Evolutionary conservation across 2,797 vertebrate genomes (phyloP), one percentile per base, ranked within the genome.

Genomic region (Darevskia nairensis): DNA sequence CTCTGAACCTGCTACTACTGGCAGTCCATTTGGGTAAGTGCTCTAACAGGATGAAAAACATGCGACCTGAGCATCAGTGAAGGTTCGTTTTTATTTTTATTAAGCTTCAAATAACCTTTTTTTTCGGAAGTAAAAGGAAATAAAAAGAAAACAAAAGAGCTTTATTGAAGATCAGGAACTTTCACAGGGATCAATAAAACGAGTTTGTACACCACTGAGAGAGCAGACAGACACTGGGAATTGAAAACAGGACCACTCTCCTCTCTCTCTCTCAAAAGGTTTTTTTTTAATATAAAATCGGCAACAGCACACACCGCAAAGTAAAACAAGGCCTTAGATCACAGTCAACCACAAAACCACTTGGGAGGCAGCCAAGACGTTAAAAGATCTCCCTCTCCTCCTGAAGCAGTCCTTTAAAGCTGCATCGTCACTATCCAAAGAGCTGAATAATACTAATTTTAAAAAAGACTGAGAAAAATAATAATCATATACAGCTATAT

Each of bases 141-240:
- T 15, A 55, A 55, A 55, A 55, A 50, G 46, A 50, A 50, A 50
- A 50, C 11, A 90, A 93, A 3, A 84, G 87, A 29, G 88, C 74
- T 92, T 95, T 94, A 93, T 92, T 90, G 91, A 92, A 91, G 39
- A 81, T 71, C 61, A 50, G 80, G 68, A 75, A 21, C 87, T 76
- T 90, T 76, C 46, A 87, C 61, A 85, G 90, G 74, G 88, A 91
- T 87, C 84, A 64, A 81, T 89, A 85, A 35, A 61, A 89, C 1
- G 85, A 87, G 39, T 87, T 91, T 89, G 39, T 29, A 92, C 90
- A 86, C 80, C 77, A 59, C 3, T n/a, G 83, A 71, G 68, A 86
- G 87, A 90, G 86, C 61, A 85, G 89, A 89, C 74, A 23, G 9
- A 77, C n/a, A 32, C 84, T 75, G 0, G 68, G n/a, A 61, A 80